Percentiles rank a stretch among this genome's conserved stretches.
Evolutionary conservation across 2,888 invertebrate species (phyloP).

Genomic region (Oxycera nigricornis): DNA sequence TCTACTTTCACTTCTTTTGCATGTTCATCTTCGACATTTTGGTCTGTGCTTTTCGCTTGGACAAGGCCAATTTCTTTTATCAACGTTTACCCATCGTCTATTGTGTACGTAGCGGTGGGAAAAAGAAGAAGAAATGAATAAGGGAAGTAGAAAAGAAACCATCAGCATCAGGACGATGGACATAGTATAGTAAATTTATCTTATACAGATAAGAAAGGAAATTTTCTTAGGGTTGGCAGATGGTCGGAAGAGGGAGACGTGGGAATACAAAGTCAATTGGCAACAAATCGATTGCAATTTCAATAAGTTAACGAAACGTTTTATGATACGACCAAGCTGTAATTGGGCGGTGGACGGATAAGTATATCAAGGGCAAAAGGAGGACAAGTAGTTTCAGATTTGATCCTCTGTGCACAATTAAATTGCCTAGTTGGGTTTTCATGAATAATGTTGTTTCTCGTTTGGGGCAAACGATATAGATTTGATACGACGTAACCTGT

Average conservation of each 20-base stretch:
- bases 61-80: conserved; percentile 30
- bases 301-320: conserved; percentile 10
- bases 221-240: neutral
- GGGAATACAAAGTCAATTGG: conserved; percentile 15
- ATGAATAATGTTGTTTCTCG: neutral
- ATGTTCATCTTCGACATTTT: neutral
- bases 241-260: neutral
- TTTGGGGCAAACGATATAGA: neutral
- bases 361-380: neutral
- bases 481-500: neutral
- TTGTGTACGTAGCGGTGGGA: neutral
- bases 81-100: conserved; percentile 22
- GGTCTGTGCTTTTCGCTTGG: conserved; percentile 10
- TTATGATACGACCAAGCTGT: neutral
- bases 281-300: conserved; percentile 30
- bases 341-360: too few relatives aligned
- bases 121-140: neutral
- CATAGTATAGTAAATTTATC: conserved; percentile 24
- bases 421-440: too few relatives aligned
- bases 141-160: neutral
- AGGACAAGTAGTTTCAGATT: neutral
- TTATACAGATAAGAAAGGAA: neutral
- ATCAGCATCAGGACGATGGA: neutral
- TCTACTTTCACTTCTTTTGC: neutral
- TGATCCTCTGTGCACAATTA: too few relatives aligned